Evolutionary conservation across 2,797 vertebrate species (phyloP), one percentile per base, ranked within the genome.

Genomic region (Cetoscarus ocellatus): DNA sequence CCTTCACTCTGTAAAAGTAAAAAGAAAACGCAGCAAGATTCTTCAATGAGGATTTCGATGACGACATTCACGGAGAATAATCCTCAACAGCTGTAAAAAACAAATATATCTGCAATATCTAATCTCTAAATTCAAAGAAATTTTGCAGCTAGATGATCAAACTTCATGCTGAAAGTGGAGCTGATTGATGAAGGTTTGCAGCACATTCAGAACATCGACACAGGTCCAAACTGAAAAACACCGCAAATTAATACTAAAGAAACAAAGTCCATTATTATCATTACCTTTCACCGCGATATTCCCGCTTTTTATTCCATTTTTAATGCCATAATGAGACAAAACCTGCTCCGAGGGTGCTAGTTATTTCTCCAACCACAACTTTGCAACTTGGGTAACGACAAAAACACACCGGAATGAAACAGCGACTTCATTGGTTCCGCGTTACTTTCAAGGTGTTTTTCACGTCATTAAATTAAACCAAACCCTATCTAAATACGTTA

Each of bases 331-430:
- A 1, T 2, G 0, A 10, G 3, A 7, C 1, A 5, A 43, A 10
- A 5, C 12, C n/a, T 3, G 49, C 18, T 27, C 3, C 19, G 14
- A 7, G 44, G 6, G 15, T 7, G 13, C 2, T 13, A 8, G 7
- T 17, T 9, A 34, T 11, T 27, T 8, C 40, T 50, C 6, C 10
- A 5, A 3, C 0, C 19, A 38, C 15, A 34, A 44, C 7, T 35
- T 40, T 3, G 5, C 63, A 8, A n/a, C 44, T 9, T 11, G 85
- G 76, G 87, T 0, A 2, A 51, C 86, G 42, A 58, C 18, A 87
- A 76, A 82, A 91, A 80, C 53, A 77, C 2, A 77, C 91, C 91
- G 90, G 27, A 0, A 0, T 8, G 87, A 18, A 92, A 92, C 89
- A 7, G 36, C 3, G 44, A n/a, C 13, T 1, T 0, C 3, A 43